Evolutionary conservation across 2,113 vertebrate species (phyloP), one percentile per base, ranked within the genome.

Genomic region (Takifugu bimaculatus): DNA sequence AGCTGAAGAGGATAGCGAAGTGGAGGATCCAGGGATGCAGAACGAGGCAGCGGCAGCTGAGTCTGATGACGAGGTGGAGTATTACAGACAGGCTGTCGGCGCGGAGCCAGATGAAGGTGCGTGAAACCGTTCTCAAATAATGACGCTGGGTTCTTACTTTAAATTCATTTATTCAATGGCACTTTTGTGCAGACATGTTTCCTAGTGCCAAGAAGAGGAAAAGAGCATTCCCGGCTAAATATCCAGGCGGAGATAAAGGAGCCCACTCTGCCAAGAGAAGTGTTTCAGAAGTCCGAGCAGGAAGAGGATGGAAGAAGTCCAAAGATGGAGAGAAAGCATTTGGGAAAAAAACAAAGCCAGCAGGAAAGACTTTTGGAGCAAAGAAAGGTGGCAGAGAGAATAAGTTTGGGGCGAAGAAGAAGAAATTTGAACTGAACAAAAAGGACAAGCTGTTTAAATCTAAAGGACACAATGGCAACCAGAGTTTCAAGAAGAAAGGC

Each of bases 71-170:
- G 95, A 95, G 7, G 90, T 85, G 0, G 94, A 98, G 39, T 96
- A 96, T 74, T 98, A 94, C 78, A 91, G 94, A 50, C 92, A 94
- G 80, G 92, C 93, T 4, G 93, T 96, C 4, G 96, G 95, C 49
- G 58, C 91, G 75, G 94, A 96, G 26, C 96, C 96, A 0, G 94
- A 96, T 0, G 89, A 91, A 85, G 95, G 95, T 39, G 35, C 35
- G 35, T 96, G 52, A 35, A 70, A 61, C 50, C 47, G n/a, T 29
- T 13, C 50, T 0, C 48, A 26, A 50, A 50, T 9, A 1, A n/a
- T 27, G 2, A 11, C 48, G 20, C 3, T 25, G 6, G 3, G 6
- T 4, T 29, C 50, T 39, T 1, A 1, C 1, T 0, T 49, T 42
- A 2, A 28, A 28, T 15, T 1, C 2, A 6, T 4, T 14, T 15